Evolutionary conservation across 2,113 vertebrate genomes (phyloP).

Genomic region (Leptosomus discolor): DNA sequence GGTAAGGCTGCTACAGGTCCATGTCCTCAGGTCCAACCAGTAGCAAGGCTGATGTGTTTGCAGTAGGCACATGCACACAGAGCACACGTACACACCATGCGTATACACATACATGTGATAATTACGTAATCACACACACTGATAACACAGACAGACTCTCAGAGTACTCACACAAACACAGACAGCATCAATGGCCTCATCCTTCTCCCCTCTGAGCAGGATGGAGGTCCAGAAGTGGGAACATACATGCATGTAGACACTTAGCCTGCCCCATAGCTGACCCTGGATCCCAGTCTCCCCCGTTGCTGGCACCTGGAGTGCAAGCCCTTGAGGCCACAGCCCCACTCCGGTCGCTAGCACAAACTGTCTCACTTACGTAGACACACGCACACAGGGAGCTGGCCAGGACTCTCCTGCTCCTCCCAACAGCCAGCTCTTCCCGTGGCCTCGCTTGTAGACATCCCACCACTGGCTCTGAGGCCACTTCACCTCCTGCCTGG

Average conservation of each 20-base stretch:
- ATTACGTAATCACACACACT: neutral
- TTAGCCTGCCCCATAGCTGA: neutral
- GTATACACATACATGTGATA: neutral
- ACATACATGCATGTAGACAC: neutral
- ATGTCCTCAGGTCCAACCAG: neutral
- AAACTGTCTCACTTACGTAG: neutral
- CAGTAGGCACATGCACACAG: neutral
- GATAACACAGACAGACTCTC: neutral
- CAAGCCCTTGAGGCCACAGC: neutral
- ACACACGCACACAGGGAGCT: neutral
- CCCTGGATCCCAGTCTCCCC: neutral
- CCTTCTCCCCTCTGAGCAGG: neutral
- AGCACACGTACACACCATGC: rapidly evolving
- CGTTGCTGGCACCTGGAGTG: neutral
- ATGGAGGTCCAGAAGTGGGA: neutral
- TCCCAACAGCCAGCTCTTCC: neutral
- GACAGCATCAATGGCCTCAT: neutral
- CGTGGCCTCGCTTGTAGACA: neutral
- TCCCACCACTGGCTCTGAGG: neutral
- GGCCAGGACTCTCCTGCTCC: neutral
- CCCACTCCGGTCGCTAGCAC: neutral
- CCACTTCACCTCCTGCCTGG: neutral
- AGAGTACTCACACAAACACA: neutral
- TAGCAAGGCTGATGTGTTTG: neutral
- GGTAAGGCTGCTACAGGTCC: neutral